Base-by-base conservation (phyloP, 2,888 invertebrate species). In the Norana najaformis region DNA sequence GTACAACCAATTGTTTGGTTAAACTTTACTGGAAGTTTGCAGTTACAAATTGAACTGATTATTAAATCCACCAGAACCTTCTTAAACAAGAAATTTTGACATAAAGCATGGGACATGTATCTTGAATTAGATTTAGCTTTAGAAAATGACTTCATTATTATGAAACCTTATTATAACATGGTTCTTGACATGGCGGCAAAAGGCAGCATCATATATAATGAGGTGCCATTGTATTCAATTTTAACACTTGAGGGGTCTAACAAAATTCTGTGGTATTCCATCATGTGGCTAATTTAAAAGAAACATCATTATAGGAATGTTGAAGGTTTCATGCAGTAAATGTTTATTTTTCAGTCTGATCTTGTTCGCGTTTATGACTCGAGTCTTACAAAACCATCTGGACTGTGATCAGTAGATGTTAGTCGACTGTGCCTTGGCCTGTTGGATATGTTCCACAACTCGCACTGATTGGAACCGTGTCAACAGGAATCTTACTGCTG, bases 311-410 rank as follows among this genome's bases (percentile, higher is more conserved):
- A 36, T 23, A 85, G 85, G 23, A 36, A 36, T 85, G 18, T 83
- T 18, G 38, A 39, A 2, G 38, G 37, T 37, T 34, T 89, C 20
- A n/a, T 69, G 69, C 69, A 69, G 69, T 69, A n/a, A n/a, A n/a
- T 69, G 39, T 89, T 90, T 91, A 69, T 88, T n/a, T 93, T 93
- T 39, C 97, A 99, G 96, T 97, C 98, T 93, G 98, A 97, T 94
- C 97, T 99, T 94, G 98, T 99, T 95, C 97, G 99, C 95, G 97
- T 97, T 90, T 99, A 99, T 96, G 97, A 99, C 96, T 98, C 98
- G 93, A 98, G 94, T n/a, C 94, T 94, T 91, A 93, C 93, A 88
- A 95, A 95, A 92, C 95, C 95, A 47, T 94, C 94, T 90, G 95
- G 95, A 47, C 92, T 93, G 34, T 94, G 85, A 85, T 85, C 20